A percentile compares a stretch with the other conserved stretches of the same genome.
Conservation (phyloP, 2,797 vertebrate genomes). For the Parauchenoglanis ngamensis region DNA sequence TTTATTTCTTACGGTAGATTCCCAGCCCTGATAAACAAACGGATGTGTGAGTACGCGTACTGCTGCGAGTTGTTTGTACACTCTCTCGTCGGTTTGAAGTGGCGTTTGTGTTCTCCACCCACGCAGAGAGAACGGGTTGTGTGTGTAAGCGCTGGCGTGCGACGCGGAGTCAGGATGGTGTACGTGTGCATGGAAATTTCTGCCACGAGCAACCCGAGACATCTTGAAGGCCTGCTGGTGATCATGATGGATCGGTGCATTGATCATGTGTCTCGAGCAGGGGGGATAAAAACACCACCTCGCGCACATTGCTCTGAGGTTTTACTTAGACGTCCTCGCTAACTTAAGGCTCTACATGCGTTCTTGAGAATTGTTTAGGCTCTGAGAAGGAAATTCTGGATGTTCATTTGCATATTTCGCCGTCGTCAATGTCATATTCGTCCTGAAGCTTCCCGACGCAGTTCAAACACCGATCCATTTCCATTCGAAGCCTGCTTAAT, state of each 20-base stretch:
- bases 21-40: background rate
- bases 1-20: background rate
- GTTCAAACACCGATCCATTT: background rate
- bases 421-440: too few species aligned
- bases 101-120: background rate
- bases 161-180: slow-evolving; percentile 20
- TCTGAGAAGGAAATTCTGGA: background rate
- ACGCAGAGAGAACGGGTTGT: background rate
- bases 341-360: background rate
- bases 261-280: slow-evolving; percentile 29
- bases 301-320: background rate
- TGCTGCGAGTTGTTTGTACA: too few species aligned
- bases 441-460: background rate
- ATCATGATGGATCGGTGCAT: slow-evolving; percentile 47
- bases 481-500: background rate
- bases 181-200: slow-evolving; percentile 31
- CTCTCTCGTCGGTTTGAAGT: background rate
- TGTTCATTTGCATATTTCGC: background rate
- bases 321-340: background rate
- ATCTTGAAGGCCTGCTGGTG: slow-evolving; percentile 35
- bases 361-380: background rate
- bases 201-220: slow-evolving; percentile 51
- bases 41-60: too few species aligned
- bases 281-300: slow-evolving; percentile 55
- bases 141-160: background rate